Evolutionary conservation across 2,888 invertebrate genomes (phyloP).

Genomic region (Stenurella melanura): DNA sequence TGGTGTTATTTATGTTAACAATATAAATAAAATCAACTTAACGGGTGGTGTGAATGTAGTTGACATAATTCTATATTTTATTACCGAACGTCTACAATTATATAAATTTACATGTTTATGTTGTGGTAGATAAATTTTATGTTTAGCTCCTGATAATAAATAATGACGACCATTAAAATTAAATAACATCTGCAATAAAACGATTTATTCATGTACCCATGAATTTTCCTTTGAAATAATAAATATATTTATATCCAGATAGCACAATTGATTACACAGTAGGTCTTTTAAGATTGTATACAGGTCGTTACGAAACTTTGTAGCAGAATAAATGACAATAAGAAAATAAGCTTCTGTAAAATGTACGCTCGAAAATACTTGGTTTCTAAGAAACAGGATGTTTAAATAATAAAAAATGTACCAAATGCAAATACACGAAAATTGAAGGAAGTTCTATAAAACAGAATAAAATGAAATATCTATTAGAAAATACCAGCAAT

Average conservation of each 20-base stretch:
- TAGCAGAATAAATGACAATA: too few species aligned
- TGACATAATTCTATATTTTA: constrained; percentile 39
- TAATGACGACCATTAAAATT: constrained; percentile 54
- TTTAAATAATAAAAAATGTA: too few species aligned
- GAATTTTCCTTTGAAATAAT: neutral
- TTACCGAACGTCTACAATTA: constrained; percentile 42
- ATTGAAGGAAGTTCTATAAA: too few species aligned
- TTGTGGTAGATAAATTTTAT: constrained; percentile 50
- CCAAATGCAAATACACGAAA: too few species aligned
- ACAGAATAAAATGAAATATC: too few species aligned
- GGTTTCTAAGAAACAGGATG: too few species aligned
- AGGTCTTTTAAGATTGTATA: too few species aligned
- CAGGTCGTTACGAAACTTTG: too few species aligned
- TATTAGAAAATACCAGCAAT: too few species aligned
- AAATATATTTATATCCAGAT: neutral
- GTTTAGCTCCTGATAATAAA: constrained; percentile 54
- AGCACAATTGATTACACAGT: neutral
- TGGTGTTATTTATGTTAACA: constrained; percentile 6
- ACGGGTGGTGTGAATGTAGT: constrained; percentile 9
- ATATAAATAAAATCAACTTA: neutral
- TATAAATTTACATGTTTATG: constrained; percentile 51
- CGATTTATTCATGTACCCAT: constrained; percentile 6
- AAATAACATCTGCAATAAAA: constrained; percentile 49
- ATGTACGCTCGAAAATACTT: too few species aligned
- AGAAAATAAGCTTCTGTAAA: too few species aligned